These are phyloP conservation scores for Protophormia terraenovae DNA, from an alignment of 2,888 invertebrate species.

Conservation along the genomic window DNA sequence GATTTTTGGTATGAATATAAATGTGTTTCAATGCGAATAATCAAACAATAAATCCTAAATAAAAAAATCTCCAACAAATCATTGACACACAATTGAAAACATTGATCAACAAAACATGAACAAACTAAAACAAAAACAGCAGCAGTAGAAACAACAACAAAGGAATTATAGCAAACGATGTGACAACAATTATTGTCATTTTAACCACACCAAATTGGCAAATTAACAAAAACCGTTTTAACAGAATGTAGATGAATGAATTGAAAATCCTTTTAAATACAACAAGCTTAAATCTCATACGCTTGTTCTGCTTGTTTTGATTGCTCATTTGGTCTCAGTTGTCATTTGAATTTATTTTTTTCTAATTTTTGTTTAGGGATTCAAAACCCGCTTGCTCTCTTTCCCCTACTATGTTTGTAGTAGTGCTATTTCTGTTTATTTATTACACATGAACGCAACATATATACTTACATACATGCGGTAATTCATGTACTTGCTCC, in stretches of 20 bases:
- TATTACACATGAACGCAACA: not conserved
- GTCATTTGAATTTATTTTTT: not conserved
- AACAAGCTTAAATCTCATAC: not conserved
- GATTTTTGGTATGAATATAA: not conserved
- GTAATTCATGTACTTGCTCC: conserved; percentile 1
- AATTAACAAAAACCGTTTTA: conserved; percentile 2
- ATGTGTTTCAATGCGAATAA: not conserved
- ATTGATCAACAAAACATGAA: conserved; percentile 5
- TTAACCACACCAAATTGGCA: not conserved
- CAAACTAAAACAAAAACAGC: not conserved
- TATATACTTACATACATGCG: not conserved
- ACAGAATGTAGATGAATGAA: not conserved
- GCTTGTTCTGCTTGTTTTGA: not conserved
- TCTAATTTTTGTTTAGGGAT: not conserved
- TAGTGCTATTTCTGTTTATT: not conserved
- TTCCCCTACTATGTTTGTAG: not conserved
- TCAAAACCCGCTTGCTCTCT: not conserved
- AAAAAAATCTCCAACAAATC: conserved; percentile 26
- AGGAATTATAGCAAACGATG: not conserved
- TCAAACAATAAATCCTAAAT: not conserved
- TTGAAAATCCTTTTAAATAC: not conserved
- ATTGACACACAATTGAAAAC: conserved; percentile 41
- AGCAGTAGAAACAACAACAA: not conserved
- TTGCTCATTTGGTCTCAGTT: not conserved
- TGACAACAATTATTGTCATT: conserved; percentile 38